Base-by-base conservation (phyloP, 2,797 vertebrate species). In the Phalanger gymnotis region DNA sequence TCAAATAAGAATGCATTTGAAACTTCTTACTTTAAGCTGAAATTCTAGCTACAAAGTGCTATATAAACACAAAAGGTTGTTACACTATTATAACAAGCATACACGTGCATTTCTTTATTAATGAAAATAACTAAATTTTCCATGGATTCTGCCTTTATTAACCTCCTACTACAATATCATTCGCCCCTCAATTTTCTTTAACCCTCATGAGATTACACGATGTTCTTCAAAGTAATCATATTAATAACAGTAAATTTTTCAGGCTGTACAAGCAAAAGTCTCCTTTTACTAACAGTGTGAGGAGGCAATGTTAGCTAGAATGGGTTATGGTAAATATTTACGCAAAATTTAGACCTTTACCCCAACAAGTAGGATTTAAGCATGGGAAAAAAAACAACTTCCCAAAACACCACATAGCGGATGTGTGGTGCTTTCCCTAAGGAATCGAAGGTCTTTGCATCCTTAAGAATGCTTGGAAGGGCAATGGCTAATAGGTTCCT, bases 321-420 rank as follows among this genome's bases (percentile, higher is more conserved):
- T 96, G 94, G 97, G 95, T 97, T 95, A 90, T 34, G 94, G 96
- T 98, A 98, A 98, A 98, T 98, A 98, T 98, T 98, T 98, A 98
- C 94, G 91, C 93, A 97, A 95, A 98, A 98, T 98, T 98, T 97
- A 98, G 98, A 98, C 97, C 98, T 98, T 99, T 98, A 98, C 95
- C 98, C 98, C 98, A 98, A 97, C 89, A 90, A 96, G 96, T 97
- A 98, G 96, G 27, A 93, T 92, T 34, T 97, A 98, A 97, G 97
- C 98, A 98, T 98, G 98, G 98, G 98, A 98, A 99, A 96, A 87
- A 97, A 97, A 96, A 51, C 97, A 97, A 93, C 96, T 98, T 98
- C 97, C 98, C 98, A 98, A 98, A 98, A 97, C 97, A 97, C 53
- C n/a, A 0, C 0, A 0, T 40, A 97, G 96, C 13, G 92, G 98